Base-by-base conservation (phyloP, 2,797 vertebrate genomes). In the Malacoraja senta region DNA sequence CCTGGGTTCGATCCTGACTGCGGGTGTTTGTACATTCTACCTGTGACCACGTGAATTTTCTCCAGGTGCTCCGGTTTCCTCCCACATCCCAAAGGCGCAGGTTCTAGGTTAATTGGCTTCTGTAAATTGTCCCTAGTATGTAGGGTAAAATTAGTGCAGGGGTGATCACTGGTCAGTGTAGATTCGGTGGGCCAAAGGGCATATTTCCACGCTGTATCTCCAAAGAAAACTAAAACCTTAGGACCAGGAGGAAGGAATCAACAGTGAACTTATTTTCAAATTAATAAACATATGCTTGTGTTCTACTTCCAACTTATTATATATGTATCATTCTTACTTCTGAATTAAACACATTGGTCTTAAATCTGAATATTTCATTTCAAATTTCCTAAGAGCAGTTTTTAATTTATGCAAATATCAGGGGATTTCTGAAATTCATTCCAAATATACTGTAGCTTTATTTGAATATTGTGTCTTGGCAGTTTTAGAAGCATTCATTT, bases 391-490 rank as follows among this genome's bases (percentile, higher is more conserved):
- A 13, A 76, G 65, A 26, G 68, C 90, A 44, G 90, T 92, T 92
- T 29, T 13, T 44, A 92, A 92, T 76, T 8, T 76, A n/a, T 92
- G 35, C 72, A 92, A 92, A 92, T 76, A 92, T 92, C 71, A 35
- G 44, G 90, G 38, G 71, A 74, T n/a, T 76, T 44, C 26, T 92
- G 6, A 76, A 38, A 76, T 92, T n/a, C 8, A 29, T 92, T 74
- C 44, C 44, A 58, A 74, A 92, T 76, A 76, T n/a, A 29, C 35
- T 58, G 24, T 92, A 76, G 26, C 35, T 74, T 74, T 21, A 35
- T 91, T 53, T 91, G 68, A 53, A 92, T 92, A 76, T 76, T 91
- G 15, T 71, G n/a, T 91, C 88, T 32, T 76, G n/a, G 71, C 90
- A 76, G 44, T 58, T 92, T 92, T 29, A 44, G 68, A 44, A 92